Evolutionary conservation across 2,888 invertebrate genomes (phyloP).

Genomic region (Chromoteleia sp.): DNA sequence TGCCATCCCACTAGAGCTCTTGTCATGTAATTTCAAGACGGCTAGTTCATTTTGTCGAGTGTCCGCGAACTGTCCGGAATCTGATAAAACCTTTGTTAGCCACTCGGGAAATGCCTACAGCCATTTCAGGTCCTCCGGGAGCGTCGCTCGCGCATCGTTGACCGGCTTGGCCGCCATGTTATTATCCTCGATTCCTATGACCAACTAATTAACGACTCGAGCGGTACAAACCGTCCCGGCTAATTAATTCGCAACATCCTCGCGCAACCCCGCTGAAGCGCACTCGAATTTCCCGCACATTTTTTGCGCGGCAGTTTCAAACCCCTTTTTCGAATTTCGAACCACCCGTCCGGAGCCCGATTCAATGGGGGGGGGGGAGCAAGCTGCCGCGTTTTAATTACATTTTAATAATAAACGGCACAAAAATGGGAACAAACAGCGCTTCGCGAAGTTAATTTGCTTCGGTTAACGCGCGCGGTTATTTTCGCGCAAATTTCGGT

Average conservation of each 20-base stretch:
- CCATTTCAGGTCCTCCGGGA: conserved; percentile 45
- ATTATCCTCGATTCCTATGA: conserved; percentile 48
- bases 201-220: conserved; percentile 52
- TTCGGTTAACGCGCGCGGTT: conserved; percentile 1
- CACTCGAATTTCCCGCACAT: conserved; percentile 18
- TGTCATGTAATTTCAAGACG: conserved; percentile 64
- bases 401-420: conserved; percentile 14
- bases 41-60: conserved; percentile 50
- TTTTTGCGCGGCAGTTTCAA: neutral
- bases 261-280: conserved; percentile 1
- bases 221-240: conserved; percentile 15
- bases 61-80: conserved; percentile 51
- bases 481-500: conserved; percentile 27
- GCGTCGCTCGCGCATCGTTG: conserved; percentile 31
- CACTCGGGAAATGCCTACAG: conserved; percentile 60
- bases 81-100: conserved; percentile 65
- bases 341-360: too few species aligned
- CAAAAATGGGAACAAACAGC: conserved; percentile 9
- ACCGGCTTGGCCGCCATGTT: conserved; percentile 43
- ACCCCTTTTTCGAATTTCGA: too few species aligned
- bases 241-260: conserved; percentile 43
- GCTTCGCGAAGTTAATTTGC: conserved; percentile 23
- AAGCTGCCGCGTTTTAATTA: conserved; percentile 5
- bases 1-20: conserved; percentile 46
- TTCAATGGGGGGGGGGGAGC: too few species aligned